Evolutionary conservation across 1,140 invertebrate species (phyloP).

Genomic region (Phymastichus coffea): DNA sequence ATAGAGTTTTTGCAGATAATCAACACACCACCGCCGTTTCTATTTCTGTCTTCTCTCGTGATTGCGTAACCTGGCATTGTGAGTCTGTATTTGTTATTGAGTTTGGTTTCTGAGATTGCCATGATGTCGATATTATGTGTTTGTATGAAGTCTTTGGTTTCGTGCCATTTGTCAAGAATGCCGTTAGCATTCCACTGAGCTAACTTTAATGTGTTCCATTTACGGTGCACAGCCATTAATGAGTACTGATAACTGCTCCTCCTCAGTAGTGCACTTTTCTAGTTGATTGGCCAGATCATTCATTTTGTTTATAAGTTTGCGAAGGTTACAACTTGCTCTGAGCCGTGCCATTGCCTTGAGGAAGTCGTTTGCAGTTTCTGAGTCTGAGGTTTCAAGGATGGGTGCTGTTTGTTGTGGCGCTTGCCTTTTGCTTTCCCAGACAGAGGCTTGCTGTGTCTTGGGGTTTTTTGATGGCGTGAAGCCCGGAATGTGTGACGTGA

Average conservation of each 20-base stretch:
- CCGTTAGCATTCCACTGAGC: constrained; percentile 31
- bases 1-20: constrained; percentile 13
- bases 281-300: constrained; percentile 1
- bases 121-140: constrained; percentile 30
- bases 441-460: no score
- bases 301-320: neutral
- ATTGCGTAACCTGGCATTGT: constrained; percentile 14
- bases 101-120: constrained; percentile 30
- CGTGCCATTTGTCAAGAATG: constrained; percentile 21
- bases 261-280: neutral
- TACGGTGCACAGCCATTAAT: neutral
- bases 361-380: neutral
- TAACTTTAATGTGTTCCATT: constrained; percentile 13
- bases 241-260: neutral
- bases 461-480: no score
- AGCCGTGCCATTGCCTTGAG: no score
- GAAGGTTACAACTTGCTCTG: no score
- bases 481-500: no score
- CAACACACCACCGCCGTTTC: constrained; percentile 21
- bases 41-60: constrained; percentile 26
- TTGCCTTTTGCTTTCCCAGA: neutral
- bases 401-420: no score
- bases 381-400: neutral
- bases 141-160: constrained; percentile 27
- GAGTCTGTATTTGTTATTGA: constrained; percentile 2